Percentiles rank a stretch among this genome's conserved stretches.
phyloP scores from a whole-genome alignment of 2,113 vertebrate species.

The Dromiciops gliroides region DNA sequence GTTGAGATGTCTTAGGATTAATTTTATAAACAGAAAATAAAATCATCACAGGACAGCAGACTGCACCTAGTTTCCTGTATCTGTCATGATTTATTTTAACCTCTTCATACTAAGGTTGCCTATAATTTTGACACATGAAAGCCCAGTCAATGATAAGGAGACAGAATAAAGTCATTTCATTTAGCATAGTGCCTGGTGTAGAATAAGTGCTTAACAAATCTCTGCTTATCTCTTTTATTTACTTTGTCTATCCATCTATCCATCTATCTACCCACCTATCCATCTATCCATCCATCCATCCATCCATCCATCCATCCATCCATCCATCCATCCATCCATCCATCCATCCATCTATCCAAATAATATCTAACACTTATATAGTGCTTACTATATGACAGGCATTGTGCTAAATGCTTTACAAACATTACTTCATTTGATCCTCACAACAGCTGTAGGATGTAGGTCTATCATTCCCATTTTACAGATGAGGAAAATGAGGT shows the following conservation, averaged over 20 bases:
- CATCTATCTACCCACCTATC: neutral
- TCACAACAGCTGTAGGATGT: neutral
- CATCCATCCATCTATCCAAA: no score
- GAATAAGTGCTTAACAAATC: neutral
- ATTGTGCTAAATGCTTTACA: neutral
- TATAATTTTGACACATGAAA: neutral
- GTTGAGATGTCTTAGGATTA: constrained; percentile 78
- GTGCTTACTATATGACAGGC: neutral
- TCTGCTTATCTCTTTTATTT: neutral
- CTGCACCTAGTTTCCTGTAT: constrained; percentile 57
- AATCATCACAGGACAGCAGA: constrained; percentile 91
- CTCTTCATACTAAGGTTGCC: neutral
- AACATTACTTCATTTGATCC: neutral
- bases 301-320: neutral
- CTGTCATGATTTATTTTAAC: neutral
- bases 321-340: no score
- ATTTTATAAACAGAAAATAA: constrained; percentile 93
- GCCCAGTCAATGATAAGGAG: neutral
- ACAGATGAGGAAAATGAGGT: neutral
- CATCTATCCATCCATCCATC: neutral
- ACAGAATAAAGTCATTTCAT: no score
- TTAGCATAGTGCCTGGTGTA: neutral
- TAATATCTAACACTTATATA: neutral
- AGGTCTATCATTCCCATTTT: neutral
- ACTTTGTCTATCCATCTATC: no score